A percentile compares a stretch with the other conserved stretches of the same genome.
Evolutionary conservation across 1,140 invertebrate genomes (phyloP).

Genomic region (Bradysia coprophila): DNA sequence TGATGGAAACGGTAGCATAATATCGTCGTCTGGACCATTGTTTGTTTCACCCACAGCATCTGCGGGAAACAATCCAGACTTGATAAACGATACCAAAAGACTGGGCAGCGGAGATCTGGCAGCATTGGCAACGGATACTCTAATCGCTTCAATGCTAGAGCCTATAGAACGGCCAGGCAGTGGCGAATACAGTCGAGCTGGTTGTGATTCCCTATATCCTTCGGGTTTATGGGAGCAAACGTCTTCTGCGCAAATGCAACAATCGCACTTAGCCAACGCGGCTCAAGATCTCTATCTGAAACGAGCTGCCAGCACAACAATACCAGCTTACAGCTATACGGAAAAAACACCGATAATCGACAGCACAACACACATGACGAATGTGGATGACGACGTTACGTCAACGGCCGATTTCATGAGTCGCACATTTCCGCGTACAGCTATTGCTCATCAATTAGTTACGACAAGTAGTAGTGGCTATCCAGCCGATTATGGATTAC

Average conservation of each 20-base stretch:
- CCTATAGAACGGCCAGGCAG: conserved; percentile 29
- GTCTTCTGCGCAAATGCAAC: conserved; percentile 9
- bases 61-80: conserved; percentile 58
- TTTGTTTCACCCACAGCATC: conserved; percentile 50
- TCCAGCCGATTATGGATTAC: conserved; percentile 59
- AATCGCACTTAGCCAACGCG: conserved; percentile 19
- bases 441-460: conserved; percentile 6
- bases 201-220: conserved; percentile 44
- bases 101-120: conserved; percentile 30
- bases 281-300: conserved; percentile 28
- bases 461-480: conserved; percentile 28
- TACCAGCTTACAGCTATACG: conserved; percentile 36
- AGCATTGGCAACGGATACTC: conserved; percentile 11
- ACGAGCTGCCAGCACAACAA: conserved; percentile 27
- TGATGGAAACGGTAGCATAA: conserved; percentile 36
- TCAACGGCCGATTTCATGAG: conserved; percentile 23
- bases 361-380: conserved; percentile 14
- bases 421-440: conserved; percentile 30
- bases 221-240: conserved; percentile 42
- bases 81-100: conserved; percentile 56
- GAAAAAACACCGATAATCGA: conserved; percentile 59
- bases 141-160: conserved; percentile 6
- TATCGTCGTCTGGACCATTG: conserved; percentile 31
- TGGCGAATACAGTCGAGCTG: conserved; percentile 48
- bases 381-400: conserved; percentile 7